These are phyloP conservation scores for Sebastes schlegelii DNA, from an alignment of 2,113 vertebrate species.

Conservation along the genomic window DNA sequence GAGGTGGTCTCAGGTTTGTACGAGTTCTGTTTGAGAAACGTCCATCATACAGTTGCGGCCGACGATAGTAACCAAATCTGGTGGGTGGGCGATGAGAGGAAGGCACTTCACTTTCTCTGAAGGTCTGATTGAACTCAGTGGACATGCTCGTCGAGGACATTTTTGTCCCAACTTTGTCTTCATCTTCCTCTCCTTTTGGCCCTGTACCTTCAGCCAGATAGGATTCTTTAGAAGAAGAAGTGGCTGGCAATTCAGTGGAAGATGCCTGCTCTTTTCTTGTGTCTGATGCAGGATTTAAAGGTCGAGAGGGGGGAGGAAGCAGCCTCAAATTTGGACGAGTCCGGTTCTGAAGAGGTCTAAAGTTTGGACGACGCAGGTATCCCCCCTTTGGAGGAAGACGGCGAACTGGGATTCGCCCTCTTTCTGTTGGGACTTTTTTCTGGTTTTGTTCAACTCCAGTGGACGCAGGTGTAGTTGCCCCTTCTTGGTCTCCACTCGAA, in stretches of 20 bases:
- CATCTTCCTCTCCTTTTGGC: background rate
- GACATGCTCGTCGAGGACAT: background rate
- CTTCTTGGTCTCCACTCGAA: background rate
- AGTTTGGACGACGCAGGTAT: background rate
- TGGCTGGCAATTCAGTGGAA: background rate
- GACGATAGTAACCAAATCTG: constrained; percentile 9
- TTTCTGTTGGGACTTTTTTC: constrained; percentile 6
- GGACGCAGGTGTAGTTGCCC: background rate
- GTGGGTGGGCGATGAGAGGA: constrained; percentile 1
- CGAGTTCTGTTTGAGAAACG: constrained; percentile 58
- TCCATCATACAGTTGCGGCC: background rate
- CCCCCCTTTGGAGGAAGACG: background rate
- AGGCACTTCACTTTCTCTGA: background rate
- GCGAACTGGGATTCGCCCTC: background rate
- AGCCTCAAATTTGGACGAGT: constrained; percentile 26
- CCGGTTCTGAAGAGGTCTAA: constrained; percentile 36
- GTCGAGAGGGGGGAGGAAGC: constrained; percentile 7
- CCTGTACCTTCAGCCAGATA: background rate
- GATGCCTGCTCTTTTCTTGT: constrained; percentile 1
- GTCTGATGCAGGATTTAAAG: constrained; percentile 17
- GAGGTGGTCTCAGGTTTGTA: constrained; percentile 32
- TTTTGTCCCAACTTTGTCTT: background rate
- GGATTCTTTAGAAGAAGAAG: background rate
- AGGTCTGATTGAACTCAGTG: constrained; percentile 19
- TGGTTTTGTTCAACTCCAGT: constrained; percentile 23